Evolutionary conservation across 2,113 vertebrate genomes (phyloP).

Genomic region (Gallinago paraguaiae): DNA sequence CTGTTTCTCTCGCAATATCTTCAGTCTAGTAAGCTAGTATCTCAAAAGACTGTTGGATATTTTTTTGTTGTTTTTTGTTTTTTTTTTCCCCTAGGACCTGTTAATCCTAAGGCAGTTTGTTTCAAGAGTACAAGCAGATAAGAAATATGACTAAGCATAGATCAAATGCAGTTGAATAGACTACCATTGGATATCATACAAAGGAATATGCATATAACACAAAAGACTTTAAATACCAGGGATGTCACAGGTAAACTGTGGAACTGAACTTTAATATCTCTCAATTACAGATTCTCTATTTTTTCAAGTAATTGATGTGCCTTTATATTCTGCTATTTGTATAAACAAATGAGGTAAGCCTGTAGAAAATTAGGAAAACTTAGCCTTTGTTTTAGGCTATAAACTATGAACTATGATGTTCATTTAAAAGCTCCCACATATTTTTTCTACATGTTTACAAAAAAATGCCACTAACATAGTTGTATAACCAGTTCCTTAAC

Average conservation of each 20-base stretch:
- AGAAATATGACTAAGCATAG: not conserved
- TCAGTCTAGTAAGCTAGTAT: not conserved
- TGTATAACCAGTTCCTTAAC: not conserved
- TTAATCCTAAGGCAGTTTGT: not conserved
- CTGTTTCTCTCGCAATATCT: not conserved
- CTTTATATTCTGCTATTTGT: not conserved
- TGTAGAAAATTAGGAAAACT: not conserved
- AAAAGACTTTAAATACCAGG: not conserved
- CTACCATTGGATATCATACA: not conserved
- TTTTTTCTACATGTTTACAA: not conserved
- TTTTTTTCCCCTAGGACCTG: not conserved
- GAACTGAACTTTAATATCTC: not conserved
- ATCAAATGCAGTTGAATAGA: not conserved
- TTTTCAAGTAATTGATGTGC: not conserved
- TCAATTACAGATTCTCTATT: not conserved
- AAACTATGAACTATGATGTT: not conserved
- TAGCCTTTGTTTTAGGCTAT: not conserved
- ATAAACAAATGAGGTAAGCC: not conserved
- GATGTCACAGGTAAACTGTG: not conserved
- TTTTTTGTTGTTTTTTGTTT: not conserved
- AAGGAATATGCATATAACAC: not conserved
- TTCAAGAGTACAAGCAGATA: not conserved
- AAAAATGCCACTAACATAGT: not conserved
- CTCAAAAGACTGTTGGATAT: not conserved
- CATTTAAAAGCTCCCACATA: not conserved